These are phyloP conservation scores for Agriotes lineatus DNA, from an alignment of 2,888 invertebrate species.

Conservation along the genomic window DNA sequence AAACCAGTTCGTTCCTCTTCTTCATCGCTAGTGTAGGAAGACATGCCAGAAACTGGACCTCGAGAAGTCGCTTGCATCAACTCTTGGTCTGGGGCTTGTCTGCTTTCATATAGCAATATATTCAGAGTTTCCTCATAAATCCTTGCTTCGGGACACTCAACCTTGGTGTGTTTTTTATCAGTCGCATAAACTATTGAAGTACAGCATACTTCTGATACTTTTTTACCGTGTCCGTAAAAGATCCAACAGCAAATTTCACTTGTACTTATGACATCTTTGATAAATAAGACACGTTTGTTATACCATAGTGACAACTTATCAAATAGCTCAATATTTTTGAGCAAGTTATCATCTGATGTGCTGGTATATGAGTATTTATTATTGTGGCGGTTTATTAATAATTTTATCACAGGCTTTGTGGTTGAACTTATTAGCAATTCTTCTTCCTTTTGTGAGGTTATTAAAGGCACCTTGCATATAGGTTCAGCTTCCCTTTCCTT, in stretches of 20 bases:
- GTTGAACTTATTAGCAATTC: constrained; percentile 87
- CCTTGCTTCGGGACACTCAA: constrained; percentile 98
- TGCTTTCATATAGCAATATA: constrained; percentile 92
- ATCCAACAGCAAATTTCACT: constrained; percentile 99
- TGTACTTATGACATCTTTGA: constrained; percentile 98
- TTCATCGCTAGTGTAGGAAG: constrained; percentile 90
- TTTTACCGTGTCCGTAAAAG: constrained; percentile 96
- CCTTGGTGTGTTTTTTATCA: constrained; percentile 98
- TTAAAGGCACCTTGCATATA: constrained; percentile 91
- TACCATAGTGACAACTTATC: constrained; percentile 96
- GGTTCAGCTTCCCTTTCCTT: constrained; percentile 88
- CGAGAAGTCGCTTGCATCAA: constrained; percentile 94
- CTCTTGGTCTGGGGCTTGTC: constrained; percentile 94
- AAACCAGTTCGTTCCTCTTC: constrained; percentile 72
- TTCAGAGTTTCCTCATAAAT: constrained; percentile 98
- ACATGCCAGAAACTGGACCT: constrained; percentile 82
- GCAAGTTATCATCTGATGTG: constrained; percentile 96
- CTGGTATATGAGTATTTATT: constrained; percentile 99
- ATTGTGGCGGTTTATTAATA: constrained; percentile 97
- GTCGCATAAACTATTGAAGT: constrained; percentile 99
- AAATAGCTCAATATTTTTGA: constrained; percentile 98
- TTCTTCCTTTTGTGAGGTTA: constrained; percentile 92
- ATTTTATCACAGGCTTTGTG: constrained; percentile 93
- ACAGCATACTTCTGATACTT: constrained; percentile 97
- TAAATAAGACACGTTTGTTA: constrained; percentile 94